Evolutionary conservation across 2,113 vertebrate genomes (phyloP).

Genomic region (Fulica atra): DNA sequence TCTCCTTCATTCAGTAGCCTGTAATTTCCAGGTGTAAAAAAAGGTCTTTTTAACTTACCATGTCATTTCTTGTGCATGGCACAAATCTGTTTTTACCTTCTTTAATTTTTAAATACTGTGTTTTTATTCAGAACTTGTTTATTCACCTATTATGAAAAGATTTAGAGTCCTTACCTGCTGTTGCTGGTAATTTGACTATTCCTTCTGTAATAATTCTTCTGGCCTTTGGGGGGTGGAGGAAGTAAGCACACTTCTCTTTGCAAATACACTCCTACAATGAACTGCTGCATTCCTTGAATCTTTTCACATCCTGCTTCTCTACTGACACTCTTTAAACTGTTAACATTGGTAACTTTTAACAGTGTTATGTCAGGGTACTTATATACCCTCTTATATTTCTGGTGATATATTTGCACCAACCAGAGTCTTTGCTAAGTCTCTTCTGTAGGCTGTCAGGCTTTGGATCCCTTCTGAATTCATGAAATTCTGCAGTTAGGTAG

Average conservation of each 20-base stretch:
- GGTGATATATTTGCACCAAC: not conserved
- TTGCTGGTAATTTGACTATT: not conserved
- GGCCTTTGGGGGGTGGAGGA: not conserved
- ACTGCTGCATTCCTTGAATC: not conserved
- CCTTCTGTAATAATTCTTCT: not conserved
- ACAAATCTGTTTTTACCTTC: not conserved
- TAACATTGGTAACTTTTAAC: not conserved
- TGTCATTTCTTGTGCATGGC: not conserved
- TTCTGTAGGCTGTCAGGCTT: not conserved
- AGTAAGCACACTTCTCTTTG: not conserved
- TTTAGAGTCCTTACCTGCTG: not conserved
- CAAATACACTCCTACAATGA: not conserved
- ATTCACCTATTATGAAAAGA: not conserved
- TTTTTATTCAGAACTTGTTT: not conserved
- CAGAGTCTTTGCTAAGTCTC: not conserved
- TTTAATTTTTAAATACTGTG: not conserved
- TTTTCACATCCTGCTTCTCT: not conserved
- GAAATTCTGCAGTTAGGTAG: not conserved
- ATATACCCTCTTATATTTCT: not conserved
- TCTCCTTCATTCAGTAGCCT: not conserved
- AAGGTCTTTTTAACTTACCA: not conserved
- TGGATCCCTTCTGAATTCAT: not conserved
- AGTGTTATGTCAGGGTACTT: not conserved
- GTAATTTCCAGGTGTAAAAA: conserved; percentile 32
- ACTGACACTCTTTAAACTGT: not conserved